Evolutionary conservation across 1,140 invertebrate species (phyloP).

Genomic region (Eciton burchellii): DNA sequence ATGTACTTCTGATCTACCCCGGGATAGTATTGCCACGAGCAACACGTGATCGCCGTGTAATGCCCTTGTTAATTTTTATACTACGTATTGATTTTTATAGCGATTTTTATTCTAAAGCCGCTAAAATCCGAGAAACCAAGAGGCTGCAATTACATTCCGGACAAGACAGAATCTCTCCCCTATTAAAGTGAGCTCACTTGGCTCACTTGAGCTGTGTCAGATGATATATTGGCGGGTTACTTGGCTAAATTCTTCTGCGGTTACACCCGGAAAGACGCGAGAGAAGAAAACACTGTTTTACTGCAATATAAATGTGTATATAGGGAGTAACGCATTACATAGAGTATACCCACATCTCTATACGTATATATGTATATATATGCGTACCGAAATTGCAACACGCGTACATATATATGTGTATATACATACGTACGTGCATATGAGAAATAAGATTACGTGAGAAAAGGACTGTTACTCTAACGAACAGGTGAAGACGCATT

Average conservation of each 20-base stretch:
- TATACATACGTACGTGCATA: conserved; percentile 73
- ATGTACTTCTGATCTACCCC: conserved; percentile 48
- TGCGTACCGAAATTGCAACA: neutral
- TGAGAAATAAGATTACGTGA: conserved; percentile 80
- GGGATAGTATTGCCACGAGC: conserved; percentile 21
- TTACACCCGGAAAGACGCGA: conserved; percentile 32
- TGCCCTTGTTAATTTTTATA: conserved; percentile 61
- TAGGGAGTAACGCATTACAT: conserved; percentile 77
- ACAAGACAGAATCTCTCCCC: conserved; percentile 9
- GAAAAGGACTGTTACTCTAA: conserved; percentile 69
- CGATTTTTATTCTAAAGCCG: conserved; percentile 39
- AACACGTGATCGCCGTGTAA: conserved; percentile 28
- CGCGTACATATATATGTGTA: conserved; percentile 56
- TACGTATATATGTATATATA: conserved; percentile 59
- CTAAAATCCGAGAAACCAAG: neutral
- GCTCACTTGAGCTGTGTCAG: neutral
- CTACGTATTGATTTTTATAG: conserved; percentile 61
- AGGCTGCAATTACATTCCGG: conserved; percentile 18
- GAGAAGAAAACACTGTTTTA: conserved; percentile 80
- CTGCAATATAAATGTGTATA: conserved; percentile 86
- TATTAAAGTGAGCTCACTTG: conserved; percentile 53
- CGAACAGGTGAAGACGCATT: conserved; percentile 79
- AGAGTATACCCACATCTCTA: conserved; percentile 66
- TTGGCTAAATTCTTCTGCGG: no score
- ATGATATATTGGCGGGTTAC: conserved; percentile 55